phyloP scores from a whole-genome alignment of 2,113 vertebrate species.

The Leucopsar rothschildi region DNA sequence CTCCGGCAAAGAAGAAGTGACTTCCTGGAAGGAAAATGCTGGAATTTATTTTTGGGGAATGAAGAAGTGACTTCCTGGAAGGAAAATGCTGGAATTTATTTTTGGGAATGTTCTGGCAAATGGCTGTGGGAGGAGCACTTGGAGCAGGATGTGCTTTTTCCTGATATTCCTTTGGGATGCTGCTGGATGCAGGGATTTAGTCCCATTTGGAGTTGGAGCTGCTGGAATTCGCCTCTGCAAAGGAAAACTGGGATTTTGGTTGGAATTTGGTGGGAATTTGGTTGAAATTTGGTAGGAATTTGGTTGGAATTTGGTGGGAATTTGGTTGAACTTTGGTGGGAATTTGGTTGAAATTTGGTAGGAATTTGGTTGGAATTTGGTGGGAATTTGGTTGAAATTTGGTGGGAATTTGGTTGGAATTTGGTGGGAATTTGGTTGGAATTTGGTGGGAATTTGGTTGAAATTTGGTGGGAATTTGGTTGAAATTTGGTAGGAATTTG shows the following conservation, averaged over 20 bases:
- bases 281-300: no score
- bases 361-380: no score
- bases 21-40: accelerated
- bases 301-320: no score
- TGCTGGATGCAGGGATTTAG: not conserved
- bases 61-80: constrained; percentile 28
- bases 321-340: no score
- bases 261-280: no score
- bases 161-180: not conserved
- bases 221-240: accelerated
- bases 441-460: no score
- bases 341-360: no score
- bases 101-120: not conserved
- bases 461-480: no score
- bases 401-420: no score
- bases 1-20: constrained; percentile 61
- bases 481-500: no score
- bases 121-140: not conserved
- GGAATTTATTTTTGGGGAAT: not conserved
- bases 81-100: not conserved
- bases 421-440: no score
- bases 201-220: not conserved
- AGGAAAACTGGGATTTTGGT: not conserved
- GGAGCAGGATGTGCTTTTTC: not conserved
- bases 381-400: no score